Base-by-base conservation (phyloP, 2,888 invertebrate species). In the Megastigmus dorsalis region DNA sequence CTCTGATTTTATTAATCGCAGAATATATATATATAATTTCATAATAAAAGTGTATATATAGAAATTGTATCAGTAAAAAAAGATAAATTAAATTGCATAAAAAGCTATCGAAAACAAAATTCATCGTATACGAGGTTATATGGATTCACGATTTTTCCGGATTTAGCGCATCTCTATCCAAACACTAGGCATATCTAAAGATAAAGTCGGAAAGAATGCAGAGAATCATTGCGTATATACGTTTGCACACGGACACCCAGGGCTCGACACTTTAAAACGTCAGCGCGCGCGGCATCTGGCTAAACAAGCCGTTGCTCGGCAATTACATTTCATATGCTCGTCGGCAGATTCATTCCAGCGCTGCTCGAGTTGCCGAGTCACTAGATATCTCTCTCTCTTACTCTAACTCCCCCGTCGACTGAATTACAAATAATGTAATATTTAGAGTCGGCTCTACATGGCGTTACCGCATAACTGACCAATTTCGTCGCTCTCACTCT, bases 341-440 rank as follows among this genome's bases (percentile, higher is more conserved):
- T 20, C 5, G 26, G 30, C 15, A 13, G 15, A 54, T 54, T 52
- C 54, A 26, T 54, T 50, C 10, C 7, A 15, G 5, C 28, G 23
- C 3, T 38, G 4, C 13, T 38, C 13, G 2, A 20, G 4, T 38
- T 6, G 2, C 15, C 7, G 10, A 23, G 1, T 52, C 4, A 33
- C 38, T 23, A 13, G n/a, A 15, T 28, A 4, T 23, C 2, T 20
- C 23, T 20, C 38, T 28, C 18, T n/a, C 30, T 48, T 9, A 9
- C 18, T 63, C 23, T 50, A 26, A 18, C 43, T 15, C 48, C 3
- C 50, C 20, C 33, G 63, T 48, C 30, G 38, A 43, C 59, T 60
- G 45, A 67, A 67, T 67, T 57, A 57, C 67, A 67, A 65, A 65
- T 54, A 65, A 65, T 65, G 52, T 41, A 41, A 65, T 52, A 65